phyloP scores from a whole-genome alignment of 2,113 vertebrate species.

The Notiomystis cincta region DNA sequence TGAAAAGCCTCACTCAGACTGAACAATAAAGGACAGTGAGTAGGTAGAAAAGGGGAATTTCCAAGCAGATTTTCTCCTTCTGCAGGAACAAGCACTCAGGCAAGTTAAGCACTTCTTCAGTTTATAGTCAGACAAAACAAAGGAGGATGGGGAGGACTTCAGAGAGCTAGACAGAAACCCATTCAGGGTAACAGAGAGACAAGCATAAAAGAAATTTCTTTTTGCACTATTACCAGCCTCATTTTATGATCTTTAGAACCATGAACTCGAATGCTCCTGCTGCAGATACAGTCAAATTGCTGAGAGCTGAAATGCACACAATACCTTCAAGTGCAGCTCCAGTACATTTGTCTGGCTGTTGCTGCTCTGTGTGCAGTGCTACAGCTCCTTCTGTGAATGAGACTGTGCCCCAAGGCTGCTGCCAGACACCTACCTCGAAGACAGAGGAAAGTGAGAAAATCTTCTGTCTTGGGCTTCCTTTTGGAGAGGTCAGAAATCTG shows the following conservation, averaged over 20 bases:
- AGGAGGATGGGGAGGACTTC: not conserved
- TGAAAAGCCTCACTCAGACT: not conserved
- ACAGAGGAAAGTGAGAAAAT: slow-evolving; percentile 99
- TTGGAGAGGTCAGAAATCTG: slow-evolving; percentile 96
- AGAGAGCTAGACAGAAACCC: not conserved
- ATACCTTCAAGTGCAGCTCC: not conserved
- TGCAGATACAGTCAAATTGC: not conserved
- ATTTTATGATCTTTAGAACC: not conserved
- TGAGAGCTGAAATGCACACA: not conserved
- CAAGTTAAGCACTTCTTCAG: slow-evolving; percentile 30
- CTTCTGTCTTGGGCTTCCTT: slow-evolving; percentile 98
- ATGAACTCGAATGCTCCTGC: not conserved
- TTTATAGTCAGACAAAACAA: slow-evolving; percentile 30
- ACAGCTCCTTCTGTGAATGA: not conserved
- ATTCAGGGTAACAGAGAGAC: not conserved
- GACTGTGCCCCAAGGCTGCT: not conserved
- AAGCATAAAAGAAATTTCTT: not conserved
- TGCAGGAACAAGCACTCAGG: not conserved
- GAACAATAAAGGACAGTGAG: not conserved
- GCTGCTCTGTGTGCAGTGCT: rapidly evolving
- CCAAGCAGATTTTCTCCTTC: not conserved
- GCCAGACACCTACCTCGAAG: slow-evolving; percentile 85
- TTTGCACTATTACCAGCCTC: not conserved
- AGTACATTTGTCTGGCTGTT: not conserved
- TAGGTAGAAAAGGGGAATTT: not conserved